A percentile compares a stretch with the other conserved stretches of the same genome.
These are phyloP conservation scores for Archocentrus centrarchus DNA, from an alignment of 2,113 vertebrate genomes.

Conservation along the genomic window DNA sequence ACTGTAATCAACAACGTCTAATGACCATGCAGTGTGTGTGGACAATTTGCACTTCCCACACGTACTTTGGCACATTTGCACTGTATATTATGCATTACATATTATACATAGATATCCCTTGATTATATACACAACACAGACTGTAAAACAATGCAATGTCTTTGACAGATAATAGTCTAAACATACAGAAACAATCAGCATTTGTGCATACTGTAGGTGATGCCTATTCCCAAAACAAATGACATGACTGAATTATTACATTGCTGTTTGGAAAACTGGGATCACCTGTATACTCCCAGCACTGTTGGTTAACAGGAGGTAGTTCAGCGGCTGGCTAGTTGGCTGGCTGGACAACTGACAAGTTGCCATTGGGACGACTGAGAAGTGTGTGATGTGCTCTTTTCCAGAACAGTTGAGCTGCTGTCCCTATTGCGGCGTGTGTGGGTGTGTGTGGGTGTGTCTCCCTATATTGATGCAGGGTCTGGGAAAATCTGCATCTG, in stretches of 20 bases:
- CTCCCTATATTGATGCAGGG: slow-evolving; percentile 67
- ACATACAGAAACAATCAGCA: not conserved
- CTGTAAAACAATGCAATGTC: not conserved
- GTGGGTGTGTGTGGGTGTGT: not conserved
- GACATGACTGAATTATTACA: not conserved
- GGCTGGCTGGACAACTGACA: slow-evolving; percentile 32
- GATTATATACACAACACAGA: not conserved
- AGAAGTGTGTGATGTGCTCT: slow-evolving; percentile 85
- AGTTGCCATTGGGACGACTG: slow-evolving; percentile 76
- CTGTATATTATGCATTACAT: not conserved
- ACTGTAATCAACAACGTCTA: not conserved
- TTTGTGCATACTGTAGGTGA: not conserved
- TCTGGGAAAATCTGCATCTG: slow-evolving; percentile 91
- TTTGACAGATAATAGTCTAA: not conserved
- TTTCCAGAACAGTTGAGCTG: slow-evolving; percentile 71
- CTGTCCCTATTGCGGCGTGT: slow-evolving; percentile 75
- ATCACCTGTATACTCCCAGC: not conserved
- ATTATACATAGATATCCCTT: not conserved
- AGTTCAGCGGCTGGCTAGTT: not conserved
- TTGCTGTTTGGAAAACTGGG: not conserved
- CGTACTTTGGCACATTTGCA: not conserved
- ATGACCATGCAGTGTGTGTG: not conserved
- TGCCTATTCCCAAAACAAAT: not conserved
- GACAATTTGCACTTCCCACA: not conserved
- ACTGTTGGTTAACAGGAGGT: slow-evolving; percentile 19